These are phyloP conservation scores for Mimachlamys varia DNA, from an alignment of 2,888 invertebrate genomes.

Conservation along the genomic window DNA sequence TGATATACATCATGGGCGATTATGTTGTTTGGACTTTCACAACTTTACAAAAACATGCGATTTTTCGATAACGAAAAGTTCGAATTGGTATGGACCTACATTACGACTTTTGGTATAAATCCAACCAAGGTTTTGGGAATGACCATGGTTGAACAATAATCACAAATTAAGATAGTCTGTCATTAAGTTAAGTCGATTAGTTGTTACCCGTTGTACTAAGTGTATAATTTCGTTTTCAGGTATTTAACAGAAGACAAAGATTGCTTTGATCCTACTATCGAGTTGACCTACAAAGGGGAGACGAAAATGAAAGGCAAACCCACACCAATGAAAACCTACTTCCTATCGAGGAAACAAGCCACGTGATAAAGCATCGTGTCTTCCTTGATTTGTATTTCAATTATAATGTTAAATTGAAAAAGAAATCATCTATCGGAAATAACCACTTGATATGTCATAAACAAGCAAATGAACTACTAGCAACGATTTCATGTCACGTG, in stretches of 20 bases:
- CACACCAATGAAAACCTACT: slow-evolving; percentile 76
- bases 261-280: slow-evolving; percentile 70
- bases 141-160: too few species aligned
- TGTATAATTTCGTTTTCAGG: slow-evolving; percentile 57
- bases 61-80: too few species aligned
- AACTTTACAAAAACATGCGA: too few species aligned
- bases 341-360: slow-evolving; percentile 65
- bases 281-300: slow-evolving; percentile 71
- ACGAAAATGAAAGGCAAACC: slow-evolving; percentile 77
- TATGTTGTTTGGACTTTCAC: too few species aligned
- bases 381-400: neutral
- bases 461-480: too few species aligned
- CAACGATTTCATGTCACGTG: neutral
- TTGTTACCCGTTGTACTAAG: neutral
- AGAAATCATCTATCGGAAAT: neutral
- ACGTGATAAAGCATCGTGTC: neutral
- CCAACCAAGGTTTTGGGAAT: too few species aligned
- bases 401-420: neutral
- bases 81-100: too few species aligned
- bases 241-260: slow-evolving; percentile 65
- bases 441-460: too few species aligned
- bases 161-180: neutral
- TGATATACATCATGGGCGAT: too few species aligned
- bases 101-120: too few species aligned
- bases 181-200: neutral